Evolutionary conservation across 1,140 invertebrate genomes (phyloP), one percentile per base, ranked within the genome.

Genomic region (Bilobella aurantiaca): DNA sequence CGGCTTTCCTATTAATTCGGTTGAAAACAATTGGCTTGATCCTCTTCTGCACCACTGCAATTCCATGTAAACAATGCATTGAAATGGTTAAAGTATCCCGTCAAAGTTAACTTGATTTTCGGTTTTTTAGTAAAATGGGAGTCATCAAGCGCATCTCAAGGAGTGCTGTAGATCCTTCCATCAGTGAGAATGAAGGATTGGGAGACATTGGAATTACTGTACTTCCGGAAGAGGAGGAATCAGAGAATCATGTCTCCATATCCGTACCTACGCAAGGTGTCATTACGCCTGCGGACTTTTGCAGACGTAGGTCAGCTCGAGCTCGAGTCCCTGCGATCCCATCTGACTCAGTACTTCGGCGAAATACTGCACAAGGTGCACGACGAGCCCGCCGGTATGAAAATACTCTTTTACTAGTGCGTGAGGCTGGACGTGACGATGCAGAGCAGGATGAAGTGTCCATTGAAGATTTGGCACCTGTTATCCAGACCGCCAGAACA

Each of bases 331-430:
- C 68, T 31, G 68, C 68, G n/a, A 63, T 69, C 28, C 68, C 68
- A 0, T 30, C 31, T 12, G 58, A 66, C 23, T 63, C 64, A 0
- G 31, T 37, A 16, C 63, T 64, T 0, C 53, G 42, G 37, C 27
- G 30, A 14, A 65, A n/a, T 29, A 61, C 53, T 12, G 58, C 30
- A 2, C n/a, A 42, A 42, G 64, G 68, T 2, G 53, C 68, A 21
- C 63, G 60, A 29, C 64, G 66, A 61, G 46, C 47, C 23, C 61
- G 65, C 14, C 64, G 68, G 1, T 69, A 66, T 56, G 68, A 69
- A 62, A 69, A 69, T 58, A 29, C 21, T 16, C 29, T 42, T 58
- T 16, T 23, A 29, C 29, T 61, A 47, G 60, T 62, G 63, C 58
- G 46, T 2, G 62, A 65, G n/a, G 42, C 42, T 25, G 53, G 47